Evolutionary conservation across 2,888 invertebrate species (phyloP).

Genomic region (Chirona hameri): DNA sequence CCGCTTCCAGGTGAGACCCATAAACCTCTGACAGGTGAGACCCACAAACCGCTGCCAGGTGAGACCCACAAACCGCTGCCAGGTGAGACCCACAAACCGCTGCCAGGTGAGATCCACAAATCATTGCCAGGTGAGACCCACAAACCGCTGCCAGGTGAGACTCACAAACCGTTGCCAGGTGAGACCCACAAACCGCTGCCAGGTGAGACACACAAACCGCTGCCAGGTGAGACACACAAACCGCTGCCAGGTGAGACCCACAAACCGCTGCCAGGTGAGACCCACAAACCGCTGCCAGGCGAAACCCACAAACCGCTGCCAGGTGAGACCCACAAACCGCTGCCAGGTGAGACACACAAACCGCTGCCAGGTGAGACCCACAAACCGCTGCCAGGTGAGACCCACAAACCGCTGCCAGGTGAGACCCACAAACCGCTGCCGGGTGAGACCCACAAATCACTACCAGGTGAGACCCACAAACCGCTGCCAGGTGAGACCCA

Average conservation of each 20-base stretch:
- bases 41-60: too few relatives aligned
- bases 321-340: neutral
- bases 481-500: neutral
- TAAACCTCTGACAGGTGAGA: slow-evolving; percentile 9
- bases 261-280: slow-evolving; percentile 24
- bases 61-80: too few relatives aligned
- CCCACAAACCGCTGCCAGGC: neutral
- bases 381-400: slow-evolving; percentile 73
- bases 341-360: neutral
- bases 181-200: slow-evolving; percentile 44
- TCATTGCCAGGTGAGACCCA: neutral
- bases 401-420: slow-evolving; percentile 79
- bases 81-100: neutral
- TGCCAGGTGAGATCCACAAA: neutral
- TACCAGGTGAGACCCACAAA: neutral
- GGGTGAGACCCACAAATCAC: neutral
- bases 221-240: neutral
- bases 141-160: slow-evolving; percentile 49
- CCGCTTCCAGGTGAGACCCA: neutral
- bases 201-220: neutral
- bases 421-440: neutral
- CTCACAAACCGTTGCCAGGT: slow-evolving; percentile 76
- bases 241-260: neutral
- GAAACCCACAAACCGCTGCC: too few relatives aligned
- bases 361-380: slow-evolving; percentile 59